Evolutionary conservation across 2,113 vertebrate genomes (phyloP), one percentile per base, ranked within the genome.

Genomic region (Corythoichthys intestinalis): DNA sequence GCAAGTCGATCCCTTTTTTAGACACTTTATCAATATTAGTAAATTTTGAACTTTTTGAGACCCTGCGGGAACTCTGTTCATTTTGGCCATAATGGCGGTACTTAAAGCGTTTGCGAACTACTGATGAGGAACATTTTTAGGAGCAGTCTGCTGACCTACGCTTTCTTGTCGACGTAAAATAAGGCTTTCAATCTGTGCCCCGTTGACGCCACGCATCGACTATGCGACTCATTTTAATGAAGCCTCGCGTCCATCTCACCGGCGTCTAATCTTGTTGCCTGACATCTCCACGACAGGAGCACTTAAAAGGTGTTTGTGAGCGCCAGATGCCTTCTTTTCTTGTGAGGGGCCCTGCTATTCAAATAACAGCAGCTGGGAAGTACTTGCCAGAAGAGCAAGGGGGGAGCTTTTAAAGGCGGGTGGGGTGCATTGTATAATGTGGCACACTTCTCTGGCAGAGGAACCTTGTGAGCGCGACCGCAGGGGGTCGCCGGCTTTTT

Each of bases 251-350:
- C 64, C 58, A 67, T 81, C 83, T 79, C 39, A 67, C 47, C 83
- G 76, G 63, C 59, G n/a, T 53, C 70, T 83, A 80, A 86, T 86
- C 79, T 74, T 76, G 66, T 85, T 88, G 73, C 15, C 48, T 71
- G 72, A 67, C 67, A 82, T 81, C 82, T 88, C 70, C 66, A 76
- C 74, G 75, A 82, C 75, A 80, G 80, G 73, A 76, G 72, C 75
- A 72, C 69, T 82, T 86, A 75, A 69, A 73, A 71, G 66, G 5
- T 49, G 61, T 76, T 75, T 83, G 79, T 84, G 80, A 82, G 87
- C 84, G 85, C 84, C 90, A 91, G 89, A 91, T 91, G 90, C 88
- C 88, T 74, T 78, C 83, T 82, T 85, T 89, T 89, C 85, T 87
- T 86, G 66, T 2, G 14, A 62, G 78, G 78, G 86, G 78, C 83